Conservation (phyloP, 2,797 vertebrate species). For the Pagetopsis macropterus region DNA sequence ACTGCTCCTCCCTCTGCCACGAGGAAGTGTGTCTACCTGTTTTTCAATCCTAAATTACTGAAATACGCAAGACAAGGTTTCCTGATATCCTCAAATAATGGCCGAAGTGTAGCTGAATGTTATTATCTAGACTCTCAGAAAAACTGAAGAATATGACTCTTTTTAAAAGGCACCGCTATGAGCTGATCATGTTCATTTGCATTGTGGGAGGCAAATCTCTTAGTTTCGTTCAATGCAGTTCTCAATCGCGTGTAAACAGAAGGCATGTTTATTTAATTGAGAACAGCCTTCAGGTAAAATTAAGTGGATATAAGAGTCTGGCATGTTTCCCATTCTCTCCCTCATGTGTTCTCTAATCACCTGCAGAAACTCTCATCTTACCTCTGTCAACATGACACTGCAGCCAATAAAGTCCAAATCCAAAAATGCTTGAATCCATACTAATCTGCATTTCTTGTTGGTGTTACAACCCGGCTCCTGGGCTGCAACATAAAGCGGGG, state of each 20-base stretch:
- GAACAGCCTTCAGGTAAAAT: slow-evolving; percentile 26
- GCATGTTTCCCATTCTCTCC: slow-evolving; percentile 18
- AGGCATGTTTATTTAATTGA: slow-evolving; percentile 11
- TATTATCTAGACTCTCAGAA: neutral
- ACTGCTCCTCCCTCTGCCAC: neutral
- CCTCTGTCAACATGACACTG: neutral
- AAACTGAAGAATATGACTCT: neutral
- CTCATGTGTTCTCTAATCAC: slow-evolving; percentile 34
- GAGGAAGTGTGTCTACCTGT: neutral
- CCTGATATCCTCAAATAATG: neutral
- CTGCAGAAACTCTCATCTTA: neutral
- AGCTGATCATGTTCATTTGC: neutral
- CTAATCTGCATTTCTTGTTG: neutral
- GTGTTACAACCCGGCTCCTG: too few relatives aligned
- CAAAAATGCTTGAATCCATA: neutral
- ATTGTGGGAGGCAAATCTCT: neutral
- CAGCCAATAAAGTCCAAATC: neutral
- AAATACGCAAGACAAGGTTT: neutral
- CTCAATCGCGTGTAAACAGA: slow-evolving; percentile 4
- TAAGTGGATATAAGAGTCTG: slow-evolving; percentile 20
- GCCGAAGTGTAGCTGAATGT: neutral
- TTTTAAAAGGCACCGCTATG: neutral
- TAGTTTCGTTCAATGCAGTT: neutral
- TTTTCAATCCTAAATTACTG: neutral
- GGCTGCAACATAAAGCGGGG: too few relatives aligned